Evolutionary conservation across 2,797 vertebrate species (phyloP).

Genomic region (Scolopax bukidnonensis): DNA sequence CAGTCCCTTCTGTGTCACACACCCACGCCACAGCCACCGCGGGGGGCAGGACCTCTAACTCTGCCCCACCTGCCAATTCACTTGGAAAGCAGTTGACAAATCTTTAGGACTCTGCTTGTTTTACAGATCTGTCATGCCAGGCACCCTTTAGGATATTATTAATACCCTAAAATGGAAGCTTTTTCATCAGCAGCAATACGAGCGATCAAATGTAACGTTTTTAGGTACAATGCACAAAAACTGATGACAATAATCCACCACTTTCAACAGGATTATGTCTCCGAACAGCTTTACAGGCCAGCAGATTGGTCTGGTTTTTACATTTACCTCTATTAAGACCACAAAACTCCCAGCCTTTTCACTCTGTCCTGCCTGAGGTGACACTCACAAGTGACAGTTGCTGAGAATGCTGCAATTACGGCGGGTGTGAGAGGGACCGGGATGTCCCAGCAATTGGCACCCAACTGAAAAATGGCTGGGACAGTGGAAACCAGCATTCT

Average conservation of each 20-base stretch:
- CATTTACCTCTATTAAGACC: accelerated
- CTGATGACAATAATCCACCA: accelerated
- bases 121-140: not conserved
- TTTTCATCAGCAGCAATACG: not conserved
- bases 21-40: accelerated
- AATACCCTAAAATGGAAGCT: not conserved
- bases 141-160: not conserved
- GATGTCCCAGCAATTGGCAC: no score
- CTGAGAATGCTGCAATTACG: not conserved
- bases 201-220: not conserved
- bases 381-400: not conserved
- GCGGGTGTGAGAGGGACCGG: not conserved
- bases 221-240: not conserved
- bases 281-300: not conserved
- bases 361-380: accelerated
- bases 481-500: not conserved
- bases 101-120: not conserved
- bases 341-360: not conserved
- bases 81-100: not conserved
- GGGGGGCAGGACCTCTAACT: accelerated
- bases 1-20: accelerated
- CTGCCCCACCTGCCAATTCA: not conserved
- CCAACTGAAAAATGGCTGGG: not conserved
- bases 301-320: not conserved
- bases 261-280: not conserved